Evolutionary conservation across 1,140 invertebrate genomes (phyloP).

Genomic region (Rhyzopertha dominica): DNA sequence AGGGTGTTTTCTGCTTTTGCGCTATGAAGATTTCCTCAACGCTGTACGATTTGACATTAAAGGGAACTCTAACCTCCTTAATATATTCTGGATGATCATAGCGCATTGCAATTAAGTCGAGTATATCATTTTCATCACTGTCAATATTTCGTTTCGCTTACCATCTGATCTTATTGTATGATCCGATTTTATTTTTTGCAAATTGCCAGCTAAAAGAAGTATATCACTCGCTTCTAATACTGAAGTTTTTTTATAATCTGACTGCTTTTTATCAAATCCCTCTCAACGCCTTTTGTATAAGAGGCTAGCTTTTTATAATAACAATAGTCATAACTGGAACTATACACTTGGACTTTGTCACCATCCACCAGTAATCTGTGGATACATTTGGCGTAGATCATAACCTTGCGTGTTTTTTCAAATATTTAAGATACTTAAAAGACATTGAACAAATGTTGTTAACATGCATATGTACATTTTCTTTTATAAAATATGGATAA

Average conservation of each 20-base stretch:
- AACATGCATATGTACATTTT: too few species aligned
- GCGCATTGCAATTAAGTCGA: slow-evolving; percentile 1
- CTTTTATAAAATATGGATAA: too few species aligned
- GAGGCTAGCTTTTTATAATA: slow-evolving; percentile 3
- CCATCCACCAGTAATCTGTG: background rate
- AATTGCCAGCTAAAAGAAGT: slow-evolving; percentile 7
- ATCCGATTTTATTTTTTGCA: slow-evolving; percentile 10
- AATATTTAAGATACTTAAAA: too few species aligned
- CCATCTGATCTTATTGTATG: slow-evolving; percentile 2
- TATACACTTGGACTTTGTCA: slow-evolving; percentile 1
- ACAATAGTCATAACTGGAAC: slow-evolving; percentile 2
- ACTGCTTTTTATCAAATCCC: slow-evolving; percentile 2
- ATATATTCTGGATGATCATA: background rate
- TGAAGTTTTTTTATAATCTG: slow-evolving; percentile 3
- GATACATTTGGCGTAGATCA: too few species aligned
- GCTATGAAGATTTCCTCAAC: too few species aligned
- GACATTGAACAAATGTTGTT: too few species aligned
- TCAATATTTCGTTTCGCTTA: slow-evolving; percentile 1
- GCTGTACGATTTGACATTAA: too few species aligned
- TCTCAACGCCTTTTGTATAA: slow-evolving; percentile 6
- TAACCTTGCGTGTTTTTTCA: too few species aligned
- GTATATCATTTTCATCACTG: slow-evolving; percentile 6
- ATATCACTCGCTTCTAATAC: background rate
- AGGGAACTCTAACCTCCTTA: too few species aligned
- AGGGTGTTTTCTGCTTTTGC: too few species aligned